Percentiles rank a stretch among this genome's conserved stretches.
Conservation (phyloP, 2,797 vertebrate genomes). For the Spinus pinus region DNA sequence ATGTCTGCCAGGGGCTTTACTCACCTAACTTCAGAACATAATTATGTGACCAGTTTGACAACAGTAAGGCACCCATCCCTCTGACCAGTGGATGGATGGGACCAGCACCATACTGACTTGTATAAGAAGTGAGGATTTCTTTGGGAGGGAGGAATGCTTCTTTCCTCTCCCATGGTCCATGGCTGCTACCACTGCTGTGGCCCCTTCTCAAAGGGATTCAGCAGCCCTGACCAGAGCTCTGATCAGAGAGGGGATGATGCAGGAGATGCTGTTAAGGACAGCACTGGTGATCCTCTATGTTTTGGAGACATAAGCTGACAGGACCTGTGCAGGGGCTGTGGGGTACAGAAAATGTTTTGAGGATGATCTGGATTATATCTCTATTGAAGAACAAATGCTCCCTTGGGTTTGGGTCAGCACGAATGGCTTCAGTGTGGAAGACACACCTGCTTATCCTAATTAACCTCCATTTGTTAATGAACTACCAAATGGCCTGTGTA, state of each 20-base stretch:
- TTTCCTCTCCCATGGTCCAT: background rate
- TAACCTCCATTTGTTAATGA: background rate
- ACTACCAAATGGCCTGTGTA: background rate
- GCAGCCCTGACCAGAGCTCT: background rate
- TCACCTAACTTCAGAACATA: background rate
- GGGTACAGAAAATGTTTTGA: background rate
- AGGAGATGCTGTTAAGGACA: background rate
- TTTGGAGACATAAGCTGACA: background rate
- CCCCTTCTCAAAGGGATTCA: background rate
- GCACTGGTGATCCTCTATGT: background rate
- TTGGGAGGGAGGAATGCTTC: fast-evolving
- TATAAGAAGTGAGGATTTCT: background rate
- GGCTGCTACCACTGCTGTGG: background rate
- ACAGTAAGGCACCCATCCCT: background rate
- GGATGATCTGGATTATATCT: background rate
- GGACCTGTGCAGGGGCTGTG: background rate
- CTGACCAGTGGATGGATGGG: background rate
- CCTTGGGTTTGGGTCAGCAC: background rate
- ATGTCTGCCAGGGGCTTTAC: background rate
- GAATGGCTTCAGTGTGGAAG: background rate
- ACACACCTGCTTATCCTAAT: background rate
- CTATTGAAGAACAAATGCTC: background rate
- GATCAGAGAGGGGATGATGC: background rate
- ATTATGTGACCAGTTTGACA: background rate
- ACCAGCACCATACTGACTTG: background rate